Base-by-base conservation (phyloP, 2,888 invertebrate species). In the Abrostola triplasia region DNA sequence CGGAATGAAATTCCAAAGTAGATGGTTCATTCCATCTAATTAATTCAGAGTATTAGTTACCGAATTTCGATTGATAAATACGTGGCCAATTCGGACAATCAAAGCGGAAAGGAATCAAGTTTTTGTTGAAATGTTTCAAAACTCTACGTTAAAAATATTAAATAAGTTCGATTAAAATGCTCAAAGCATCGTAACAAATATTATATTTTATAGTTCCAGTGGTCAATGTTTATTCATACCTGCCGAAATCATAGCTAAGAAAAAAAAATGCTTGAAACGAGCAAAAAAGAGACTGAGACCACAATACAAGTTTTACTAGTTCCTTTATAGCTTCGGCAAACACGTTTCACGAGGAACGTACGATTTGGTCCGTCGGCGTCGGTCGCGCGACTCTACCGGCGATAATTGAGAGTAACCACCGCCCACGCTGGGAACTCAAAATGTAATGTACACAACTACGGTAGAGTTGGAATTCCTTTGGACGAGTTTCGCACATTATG, bases 291-390 rank as follows among this genome's bases (percentile, higher is more conserved):
- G 84, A 83, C 78, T 69, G 75, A 85, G 80, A 88, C 81, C 84
- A 86, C 81, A 84, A 84, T 86, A 87, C 89, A 84, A 88, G 90
- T 90, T 89, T 87, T 88, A 88, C 90, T 90, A 89, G 88, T 88
- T 88, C 83, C 85, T 91, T 90, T 90, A 89, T 89, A 83, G 87
- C 88, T 88, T 88, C 84, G 80, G 85, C 84, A 87, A 90, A 89
- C 88, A 89, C 88, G 90, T 89, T 90, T 88, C 87, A 83, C 81
- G 82, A 83, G 81, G 88, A 88, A 89, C 87, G 87, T 88, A 88
- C 89, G 89, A 89, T 87, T 89, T 84, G 84, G 84, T 86, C 80
- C 84, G 86, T 76, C 78, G 83, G 81, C 84, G 86, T 76, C 78
- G 83, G 81, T 77, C 82, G 78, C 74, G 73, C 70, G 76, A 75